These are phyloP conservation scores for Idaea biselata DNA, from an alignment of 2,888 invertebrate species.

Conservation along the genomic window DNA sequence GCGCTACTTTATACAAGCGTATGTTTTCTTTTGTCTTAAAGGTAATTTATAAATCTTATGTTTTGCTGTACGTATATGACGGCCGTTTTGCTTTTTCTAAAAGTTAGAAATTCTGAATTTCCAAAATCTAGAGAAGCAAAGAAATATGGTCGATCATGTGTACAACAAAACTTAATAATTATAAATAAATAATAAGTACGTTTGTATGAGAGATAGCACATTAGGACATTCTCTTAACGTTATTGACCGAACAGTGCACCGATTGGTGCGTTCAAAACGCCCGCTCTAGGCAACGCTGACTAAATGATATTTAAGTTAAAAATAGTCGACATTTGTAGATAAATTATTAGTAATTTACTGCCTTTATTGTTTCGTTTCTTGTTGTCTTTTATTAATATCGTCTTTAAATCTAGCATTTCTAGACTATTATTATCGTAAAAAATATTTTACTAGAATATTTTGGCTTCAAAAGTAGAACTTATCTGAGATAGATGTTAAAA, in stretches of 20 bases:
- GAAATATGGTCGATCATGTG: no score
- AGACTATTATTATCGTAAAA: slow-evolving; percentile 23
- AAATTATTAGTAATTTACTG: slow-evolving; percentile 14
- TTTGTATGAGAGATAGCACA: no score
- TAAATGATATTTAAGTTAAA: slow-evolving; percentile 12
- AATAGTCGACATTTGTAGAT: slow-evolving; percentile 24
- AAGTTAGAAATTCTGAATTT: no score
- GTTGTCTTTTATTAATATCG: slow-evolving; percentile 15
- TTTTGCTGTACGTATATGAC: no score
- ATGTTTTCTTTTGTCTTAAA: no score
- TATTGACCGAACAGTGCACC: not conserved
- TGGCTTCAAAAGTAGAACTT: slow-evolving; percentile 32
- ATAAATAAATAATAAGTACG: no score
- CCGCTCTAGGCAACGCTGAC: slow-evolving; percentile 12
- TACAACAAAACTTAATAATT: no score
- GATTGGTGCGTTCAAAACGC: not conserved
- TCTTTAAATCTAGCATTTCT: slow-evolving; percentile 23
- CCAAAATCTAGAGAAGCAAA: no score
- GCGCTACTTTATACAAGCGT: no score
- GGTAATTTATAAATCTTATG: no score
- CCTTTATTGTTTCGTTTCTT: slow-evolving; percentile 19
- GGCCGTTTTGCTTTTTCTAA: no score
- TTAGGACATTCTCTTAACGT: not conserved
- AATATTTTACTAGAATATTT: slow-evolving; percentile 20
- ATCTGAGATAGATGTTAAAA: slow-evolving; percentile 34